Percentiles rank a stretch among this genome's conserved stretches.
Evolutionary conservation across 2,113 vertebrate genomes (phyloP).

Genomic region (Otocyon megalotis): DNA sequence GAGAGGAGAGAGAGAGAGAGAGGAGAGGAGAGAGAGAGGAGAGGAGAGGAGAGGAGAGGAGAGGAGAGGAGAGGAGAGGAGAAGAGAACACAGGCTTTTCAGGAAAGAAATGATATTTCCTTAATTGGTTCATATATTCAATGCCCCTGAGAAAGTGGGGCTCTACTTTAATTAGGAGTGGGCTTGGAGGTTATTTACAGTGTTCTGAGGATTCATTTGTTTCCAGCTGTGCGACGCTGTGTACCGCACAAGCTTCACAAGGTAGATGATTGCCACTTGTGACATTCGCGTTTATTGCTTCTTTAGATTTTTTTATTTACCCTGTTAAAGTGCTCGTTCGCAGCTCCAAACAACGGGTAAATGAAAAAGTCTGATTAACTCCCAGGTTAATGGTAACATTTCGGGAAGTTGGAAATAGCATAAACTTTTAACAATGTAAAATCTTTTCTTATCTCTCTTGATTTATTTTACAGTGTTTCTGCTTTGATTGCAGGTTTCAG

Average conservation of each 20-base stretch:
- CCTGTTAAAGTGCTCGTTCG: slow-evolving; percentile 86
- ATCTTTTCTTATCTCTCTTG: slow-evolving; percentile 77
- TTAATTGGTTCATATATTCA: slow-evolving; percentile 89
- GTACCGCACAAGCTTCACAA: slow-evolving; percentile 77
- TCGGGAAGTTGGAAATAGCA: slow-evolving; percentile 80
- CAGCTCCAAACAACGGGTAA: slow-evolving; percentile 81
- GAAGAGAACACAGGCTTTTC: slow-evolving; percentile 62
- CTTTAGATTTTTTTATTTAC: slow-evolving; percentile 90
- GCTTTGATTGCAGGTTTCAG: slow-evolving; percentile 66
- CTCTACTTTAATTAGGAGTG: slow-evolving; percentile 89
- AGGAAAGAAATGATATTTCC: slow-evolving; percentile 85
- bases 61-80: background rate
- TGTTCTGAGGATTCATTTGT: slow-evolving; percentile 87
- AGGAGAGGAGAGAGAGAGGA: background rate
- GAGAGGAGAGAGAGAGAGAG: background rate
- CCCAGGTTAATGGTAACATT: slow-evolving; percentile 82
- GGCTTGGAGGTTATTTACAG: slow-evolving; percentile 90
- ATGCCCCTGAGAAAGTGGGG: slow-evolving; percentile 85
- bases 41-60: background rate
- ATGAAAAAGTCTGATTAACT: slow-evolving; percentile 87
- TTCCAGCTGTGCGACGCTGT: slow-evolving; percentile 87
- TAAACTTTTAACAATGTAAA: slow-evolving; percentile 81
- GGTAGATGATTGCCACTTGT: slow-evolving; percentile 86
- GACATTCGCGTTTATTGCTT: slow-evolving; percentile 86
- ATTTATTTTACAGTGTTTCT: slow-evolving; percentile 78